Evolutionary conservation across 2,797 vertebrate species (phyloP).

Genomic region (Glyptemys insculpta): DNA sequence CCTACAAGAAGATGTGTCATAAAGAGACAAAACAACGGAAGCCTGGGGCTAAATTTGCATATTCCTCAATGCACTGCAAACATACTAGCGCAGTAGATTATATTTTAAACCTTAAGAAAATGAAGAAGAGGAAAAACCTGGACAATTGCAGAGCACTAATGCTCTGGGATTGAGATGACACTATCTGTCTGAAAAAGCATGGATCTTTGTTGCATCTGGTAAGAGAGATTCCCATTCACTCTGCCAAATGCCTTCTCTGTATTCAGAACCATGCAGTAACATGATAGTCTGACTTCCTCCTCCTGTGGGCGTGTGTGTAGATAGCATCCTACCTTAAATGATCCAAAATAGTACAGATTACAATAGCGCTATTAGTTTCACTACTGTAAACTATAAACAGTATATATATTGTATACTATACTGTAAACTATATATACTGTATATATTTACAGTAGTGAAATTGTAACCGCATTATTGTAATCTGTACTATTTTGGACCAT

Average conservation of each 20-base stretch:
- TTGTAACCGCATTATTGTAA: fast-evolving
- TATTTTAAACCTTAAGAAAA: not conserved
- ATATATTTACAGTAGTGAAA: not conserved
- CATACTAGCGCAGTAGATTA: not conserved
- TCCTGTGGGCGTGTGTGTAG: not conserved
- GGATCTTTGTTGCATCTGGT: not conserved
- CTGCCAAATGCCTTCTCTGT: not conserved
- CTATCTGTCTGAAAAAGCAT: not conserved
- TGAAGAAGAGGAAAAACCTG: not conserved
- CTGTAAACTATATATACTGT: too few species aligned
- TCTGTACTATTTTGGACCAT: not conserved
- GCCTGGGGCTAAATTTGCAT: not conserved
- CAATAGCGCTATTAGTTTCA: not conserved
- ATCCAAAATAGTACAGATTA: not conserved
- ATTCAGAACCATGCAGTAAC: not conserved
- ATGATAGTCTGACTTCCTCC: fast-evolving
- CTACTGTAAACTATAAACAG: not conserved
- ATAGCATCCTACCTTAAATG: not conserved
- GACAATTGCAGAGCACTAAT: not conserved
- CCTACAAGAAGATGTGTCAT: not conserved
- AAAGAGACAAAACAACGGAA: not conserved
- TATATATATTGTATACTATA: not conserved
- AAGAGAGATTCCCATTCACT: not conserved
- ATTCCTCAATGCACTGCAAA: not conserved
- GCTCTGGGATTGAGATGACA: not conserved